Conservation (phyloP, 2,888 invertebrate genomes). For the Herminia tarsipennalis region DNA sequence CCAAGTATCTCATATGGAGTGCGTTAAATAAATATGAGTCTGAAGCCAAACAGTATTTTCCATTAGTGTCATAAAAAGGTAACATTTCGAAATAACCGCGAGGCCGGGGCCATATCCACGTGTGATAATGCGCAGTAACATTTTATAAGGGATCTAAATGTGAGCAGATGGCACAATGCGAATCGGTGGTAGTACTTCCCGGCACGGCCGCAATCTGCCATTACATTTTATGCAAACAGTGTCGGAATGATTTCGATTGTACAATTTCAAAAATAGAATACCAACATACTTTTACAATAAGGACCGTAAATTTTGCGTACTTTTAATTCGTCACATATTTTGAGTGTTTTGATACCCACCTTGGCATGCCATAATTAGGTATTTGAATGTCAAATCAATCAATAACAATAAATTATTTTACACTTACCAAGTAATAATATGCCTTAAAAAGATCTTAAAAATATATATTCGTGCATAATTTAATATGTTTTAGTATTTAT, state of each 20-base stretch:
- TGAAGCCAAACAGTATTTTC: slow-evolving; percentile 78
- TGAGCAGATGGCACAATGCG: slow-evolving; percentile 82
- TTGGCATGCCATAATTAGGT: too few species aligned
- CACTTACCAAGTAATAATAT: slow-evolving; percentile 5
- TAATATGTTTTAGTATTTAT: too few species aligned
- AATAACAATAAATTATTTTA: too few species aligned
- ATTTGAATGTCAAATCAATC: too few species aligned
- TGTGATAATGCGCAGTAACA: slow-evolving; percentile 83
- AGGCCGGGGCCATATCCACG: slow-evolving; percentile 73
- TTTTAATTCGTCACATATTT: slow-evolving; percentile 26
- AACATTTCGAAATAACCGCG: slow-evolving; percentile 77
- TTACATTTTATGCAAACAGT: slow-evolving; percentile 82
- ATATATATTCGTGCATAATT: too few species aligned
- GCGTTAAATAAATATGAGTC: slow-evolving; percentile 63
- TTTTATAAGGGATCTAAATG: slow-evolving; percentile 84
- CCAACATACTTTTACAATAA: slow-evolving; percentile 35
- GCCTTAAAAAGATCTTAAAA: too few species aligned
- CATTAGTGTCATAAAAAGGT: slow-evolving; percentile 82
- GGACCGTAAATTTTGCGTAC: slow-evolving; percentile 23
- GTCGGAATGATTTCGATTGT: slow-evolving; percentile 72
- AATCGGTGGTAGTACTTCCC: slow-evolving; percentile 75
- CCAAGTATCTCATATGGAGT: slow-evolving; percentile 44
- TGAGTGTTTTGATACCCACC: slow-evolving; percentile 26
- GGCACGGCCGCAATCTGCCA: slow-evolving; percentile 78
- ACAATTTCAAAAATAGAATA: slow-evolving; percentile 60